Conservation (phyloP, 2,888 invertebrate species). For the Diarsia dahlii region DNA sequence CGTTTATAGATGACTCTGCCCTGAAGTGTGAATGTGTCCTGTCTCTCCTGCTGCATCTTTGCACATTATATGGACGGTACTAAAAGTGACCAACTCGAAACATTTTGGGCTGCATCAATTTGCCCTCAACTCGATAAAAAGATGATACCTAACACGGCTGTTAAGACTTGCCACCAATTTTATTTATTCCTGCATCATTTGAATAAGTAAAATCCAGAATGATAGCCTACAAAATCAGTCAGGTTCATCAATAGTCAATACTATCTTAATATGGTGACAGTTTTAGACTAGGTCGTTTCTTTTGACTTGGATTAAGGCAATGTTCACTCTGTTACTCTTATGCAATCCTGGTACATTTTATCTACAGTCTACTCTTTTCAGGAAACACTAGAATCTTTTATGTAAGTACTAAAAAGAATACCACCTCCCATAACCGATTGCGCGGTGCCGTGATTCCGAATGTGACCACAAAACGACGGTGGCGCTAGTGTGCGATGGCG, state of each 20-base stretch:
- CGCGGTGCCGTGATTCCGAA: constrained; percentile 18
- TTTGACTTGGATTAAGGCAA: too few species aligned
- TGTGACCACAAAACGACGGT: constrained; percentile 38
- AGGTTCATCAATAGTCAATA: not conserved
- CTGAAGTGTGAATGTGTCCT: not conserved
- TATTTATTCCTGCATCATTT: not conserved
- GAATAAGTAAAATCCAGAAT: not conserved
- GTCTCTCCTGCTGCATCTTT: not conserved
- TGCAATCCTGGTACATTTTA: not conserved
- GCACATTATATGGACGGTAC: not conserved
- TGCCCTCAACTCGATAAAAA: not conserved
- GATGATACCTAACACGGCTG: not conserved
- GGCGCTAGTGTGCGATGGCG: constrained; percentile 29
- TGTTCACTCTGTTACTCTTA: not conserved
- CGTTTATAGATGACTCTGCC: not conserved
- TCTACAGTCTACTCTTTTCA: not conserved
- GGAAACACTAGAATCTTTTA: not conserved
- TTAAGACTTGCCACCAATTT: not conserved
- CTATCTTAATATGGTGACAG: not conserved
- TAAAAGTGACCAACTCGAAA: not conserved
- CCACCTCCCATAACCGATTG: constrained; percentile 12
- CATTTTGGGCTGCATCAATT: not conserved
- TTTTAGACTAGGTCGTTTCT: not conserved
- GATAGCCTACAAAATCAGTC: not conserved
- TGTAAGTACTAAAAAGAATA: constrained; percentile 1